Base-by-base conservation (phyloP, 1,140 invertebrate genomes). In the Listronotus oregonensis region DNA sequence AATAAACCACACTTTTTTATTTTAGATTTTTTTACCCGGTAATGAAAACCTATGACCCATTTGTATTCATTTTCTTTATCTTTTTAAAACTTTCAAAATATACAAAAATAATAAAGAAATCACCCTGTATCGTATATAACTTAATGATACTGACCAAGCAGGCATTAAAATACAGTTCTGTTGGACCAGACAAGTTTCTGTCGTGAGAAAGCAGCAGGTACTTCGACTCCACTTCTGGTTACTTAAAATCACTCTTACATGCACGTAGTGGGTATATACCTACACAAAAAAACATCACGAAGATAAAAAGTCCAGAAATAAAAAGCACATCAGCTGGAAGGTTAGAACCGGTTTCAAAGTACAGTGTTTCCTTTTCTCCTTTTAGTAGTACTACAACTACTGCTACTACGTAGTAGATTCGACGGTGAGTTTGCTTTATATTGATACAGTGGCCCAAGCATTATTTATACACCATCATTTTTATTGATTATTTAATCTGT, bases 241-340 rank as follows among this genome's bases (percentile, higher is more conserved):
- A 61, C 56, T 69, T 68, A 64, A 67, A 67, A 72, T 70, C 71
- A 73, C 68, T 75, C 69, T 64, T 68, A 69, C 70, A 70, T 71
- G 71, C 67, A 66, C 68, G 70, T 47, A 70, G 65, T 75, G 67
- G 69, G 66, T 73, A 72, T 72, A 72, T 71, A 68, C 69, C 62
- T 70, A 70, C 65, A 73, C 64, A 70, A 73, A 71, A 72, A 70
- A 72, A 64, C 67, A 67, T 50, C 54, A 68, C 60, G 67, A 70
- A 59, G 50, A 44, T 54, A 64, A 64, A 64, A 70, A 70, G 55
- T 72, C 66, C 69, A 71, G 72, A 77, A 76, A 75, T 75, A 74
- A 75, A 76, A 77, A 74, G 74, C 71, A 73, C 74, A 77, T 77
- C 75, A 77, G 75, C 74, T 77, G 75, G 71, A 75, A 77, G 70